Evolutionary conservation across 2,888 invertebrate species (phyloP).

Genomic region (Cybosia mesomella): DNA sequence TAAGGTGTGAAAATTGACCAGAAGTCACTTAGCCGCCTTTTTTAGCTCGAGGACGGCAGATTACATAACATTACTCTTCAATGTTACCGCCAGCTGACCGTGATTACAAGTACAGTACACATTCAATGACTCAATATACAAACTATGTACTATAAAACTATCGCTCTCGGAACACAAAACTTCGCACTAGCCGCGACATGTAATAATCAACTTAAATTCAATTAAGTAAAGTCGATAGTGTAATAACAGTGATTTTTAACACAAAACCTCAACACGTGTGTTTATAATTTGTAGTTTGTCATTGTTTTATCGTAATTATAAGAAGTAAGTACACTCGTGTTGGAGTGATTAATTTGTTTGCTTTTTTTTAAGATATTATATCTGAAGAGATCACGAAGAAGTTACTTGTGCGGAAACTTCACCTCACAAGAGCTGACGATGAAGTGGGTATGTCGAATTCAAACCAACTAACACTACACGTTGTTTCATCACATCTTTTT

Average conservation of each 20-base stretch:
- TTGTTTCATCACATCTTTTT: too few relatives aligned
- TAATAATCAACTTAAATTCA: conserved; percentile 49
- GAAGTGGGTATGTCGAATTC: too few relatives aligned
- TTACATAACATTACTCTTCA: background rate
- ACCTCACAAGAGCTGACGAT: too few relatives aligned
- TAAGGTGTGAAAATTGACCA: too few relatives aligned
- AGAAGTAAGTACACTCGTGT: background rate
- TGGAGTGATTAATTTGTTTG: conserved; percentile 1
- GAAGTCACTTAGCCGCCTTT: too few relatives aligned
- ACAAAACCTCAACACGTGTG: conserved; percentile 48
- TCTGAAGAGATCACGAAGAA: too few relatives aligned
- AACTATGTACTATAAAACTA: conserved; percentile 29
- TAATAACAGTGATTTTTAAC: conserved; percentile 23
- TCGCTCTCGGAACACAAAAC: conserved; percentile 72
- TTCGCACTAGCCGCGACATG: conserved; percentile 20
- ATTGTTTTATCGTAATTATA: conserved; percentile 34
- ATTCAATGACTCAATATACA: conserved; percentile 39
- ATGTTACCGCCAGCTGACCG: conserved; percentile 21
- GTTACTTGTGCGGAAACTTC: too few relatives aligned
- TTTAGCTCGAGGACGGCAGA: too few relatives aligned
- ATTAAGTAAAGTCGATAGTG: conserved; percentile 37
- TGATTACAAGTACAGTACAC: conserved; percentile 19
- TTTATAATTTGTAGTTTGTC: conserved; percentile 31
- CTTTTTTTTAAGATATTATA: background rate
- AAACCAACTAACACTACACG: too few relatives aligned